A percentile compares a stretch with the other conserved stretches of the same genome.
Evolutionary conservation across 1,140 invertebrate genomes (phyloP).

Genomic region (Rhagoletis zephyria): DNA sequence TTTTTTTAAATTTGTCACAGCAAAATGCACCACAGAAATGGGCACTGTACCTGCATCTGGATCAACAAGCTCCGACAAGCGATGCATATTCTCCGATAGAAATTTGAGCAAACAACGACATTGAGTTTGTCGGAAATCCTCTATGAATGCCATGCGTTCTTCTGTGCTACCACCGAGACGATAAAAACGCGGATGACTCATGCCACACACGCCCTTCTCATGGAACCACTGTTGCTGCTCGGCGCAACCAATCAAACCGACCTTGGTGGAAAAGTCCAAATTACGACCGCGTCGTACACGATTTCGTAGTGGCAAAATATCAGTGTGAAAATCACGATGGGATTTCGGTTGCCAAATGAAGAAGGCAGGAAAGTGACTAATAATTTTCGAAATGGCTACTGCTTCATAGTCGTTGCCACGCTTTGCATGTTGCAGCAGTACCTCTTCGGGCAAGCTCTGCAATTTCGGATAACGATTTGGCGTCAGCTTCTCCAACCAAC

Average conservation of each 20-base stretch:
- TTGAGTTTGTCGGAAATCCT: slow-evolving; percentile 83
- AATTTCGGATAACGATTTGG: slow-evolving; percentile 65
- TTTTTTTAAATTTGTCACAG: slow-evolving; percentile 70
- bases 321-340: slow-evolving; percentile 66
- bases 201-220: slow-evolving; percentile 75
- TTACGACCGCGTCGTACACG: slow-evolving; percentile 74
- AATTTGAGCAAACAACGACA: slow-evolving; percentile 87
- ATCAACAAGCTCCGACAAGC: slow-evolving; percentile 59
- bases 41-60: slow-evolving; percentile 62
- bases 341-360: slow-evolving; percentile 76
- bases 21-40: slow-evolving; percentile 76
- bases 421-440: slow-evolving; percentile 66
- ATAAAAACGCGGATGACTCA: slow-evolving; percentile 77
- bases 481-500: slow-evolving; percentile 78
- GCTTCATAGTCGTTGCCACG: slow-evolving; percentile 68
- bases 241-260: slow-evolving; percentile 77
- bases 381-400: slow-evolving; percentile 76
- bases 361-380: slow-evolving; percentile 76
- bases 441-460: slow-evolving; percentile 69
- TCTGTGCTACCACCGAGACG: slow-evolving; percentile 73
- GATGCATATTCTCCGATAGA: slow-evolving; percentile 75
- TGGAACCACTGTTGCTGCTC: slow-evolving; percentile 78
- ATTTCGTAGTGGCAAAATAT: slow-evolving; percentile 75
- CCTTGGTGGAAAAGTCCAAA: slow-evolving; percentile 77
- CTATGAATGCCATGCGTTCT: slow-evolving; percentile 74